Evolutionary conservation across 37 sponge, comb jelly and placozoan genomes (phyloP).

Genomic region (Eunapius fragilis): DNA sequence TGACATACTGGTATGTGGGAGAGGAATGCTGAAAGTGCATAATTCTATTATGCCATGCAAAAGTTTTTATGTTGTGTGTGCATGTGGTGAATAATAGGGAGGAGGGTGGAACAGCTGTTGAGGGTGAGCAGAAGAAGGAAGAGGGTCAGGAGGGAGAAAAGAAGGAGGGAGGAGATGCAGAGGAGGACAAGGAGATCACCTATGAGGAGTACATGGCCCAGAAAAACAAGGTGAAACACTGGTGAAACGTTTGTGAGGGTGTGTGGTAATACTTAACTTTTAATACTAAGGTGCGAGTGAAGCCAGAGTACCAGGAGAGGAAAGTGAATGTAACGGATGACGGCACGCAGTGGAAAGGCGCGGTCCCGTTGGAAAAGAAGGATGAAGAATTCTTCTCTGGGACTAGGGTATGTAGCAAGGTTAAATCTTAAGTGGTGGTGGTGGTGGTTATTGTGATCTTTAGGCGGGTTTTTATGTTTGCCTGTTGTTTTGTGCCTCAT

Average conservation of each 20-base stretch:
- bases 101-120: not conserved
- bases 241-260: not conserved
- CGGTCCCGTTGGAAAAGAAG: constrained; percentile 38
- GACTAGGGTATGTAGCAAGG: constrained; percentile 68
- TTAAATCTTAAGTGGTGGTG: no score
- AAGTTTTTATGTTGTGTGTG: not conserved
- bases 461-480: not conserved
- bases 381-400: constrained; percentile 67
- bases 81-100: not conserved
- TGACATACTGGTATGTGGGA: no score
- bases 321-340: constrained; percentile 65
- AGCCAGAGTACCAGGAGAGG: constrained; percentile 30
- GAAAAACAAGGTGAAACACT: constrained; percentile 48
- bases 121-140: constrained; percentile 7
- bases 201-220: constrained; percentile 84
- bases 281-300: not conserved
- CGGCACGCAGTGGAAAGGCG: constrained; percentile 63
- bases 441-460: no score
- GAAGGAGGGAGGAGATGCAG: constrained; percentile 35
- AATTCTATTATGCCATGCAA: not conserved
- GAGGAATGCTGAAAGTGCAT: no score
- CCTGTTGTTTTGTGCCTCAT: not conserved
- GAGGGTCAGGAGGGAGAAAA: constrained; percentile 2
- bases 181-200: constrained; percentile 68
- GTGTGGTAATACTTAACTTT: not conserved